These are phyloP conservation scores for Drosophila jambulina DNA, from an alignment of 1,140 invertebrate genomes.

Conservation along the genomic window DNA sequence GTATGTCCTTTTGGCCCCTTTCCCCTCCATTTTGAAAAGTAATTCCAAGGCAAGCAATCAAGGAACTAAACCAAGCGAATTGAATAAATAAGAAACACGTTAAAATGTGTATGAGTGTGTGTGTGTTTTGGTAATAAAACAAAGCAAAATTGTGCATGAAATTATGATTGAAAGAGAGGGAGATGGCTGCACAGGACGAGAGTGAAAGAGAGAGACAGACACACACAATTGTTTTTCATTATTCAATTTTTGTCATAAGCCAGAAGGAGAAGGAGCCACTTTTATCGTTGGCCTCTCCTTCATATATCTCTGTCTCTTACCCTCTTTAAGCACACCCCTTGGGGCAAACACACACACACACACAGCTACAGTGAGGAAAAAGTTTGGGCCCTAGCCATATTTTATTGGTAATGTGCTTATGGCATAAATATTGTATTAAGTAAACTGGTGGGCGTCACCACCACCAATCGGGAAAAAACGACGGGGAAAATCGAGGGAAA, in stretches of 20 bases:
- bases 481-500: constrained; percentile 19
- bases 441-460: constrained; percentile 82
- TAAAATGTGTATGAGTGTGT: constrained; percentile 17
- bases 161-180: constrained; percentile 61
- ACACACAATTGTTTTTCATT: constrained; percentile 83
- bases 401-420: constrained; percentile 85
- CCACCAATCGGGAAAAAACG: constrained; percentile 46
- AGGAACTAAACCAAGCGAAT: constrained; percentile 82
- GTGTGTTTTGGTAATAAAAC: constrained; percentile 61
- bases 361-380: constrained; percentile 51
- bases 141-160: constrained; percentile 82
- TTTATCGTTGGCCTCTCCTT: constrained; percentile 39
- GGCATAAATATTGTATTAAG: constrained; percentile 84
- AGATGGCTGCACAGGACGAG: constrained; percentile 16
- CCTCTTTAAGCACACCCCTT: constrained; percentile 24
- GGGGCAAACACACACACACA: constrained; percentile 11
- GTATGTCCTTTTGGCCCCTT: background rate
- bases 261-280: constrained; percentile 40
- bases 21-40: constrained; percentile 4
- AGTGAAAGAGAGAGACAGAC: constrained; percentile 40
- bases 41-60: constrained; percentile 64
- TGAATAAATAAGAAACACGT: constrained; percentile 80
- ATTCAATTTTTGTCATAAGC: constrained; percentile 79
- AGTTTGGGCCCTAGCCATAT: constrained; percentile 75
- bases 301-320: constrained; percentile 22